These are phyloP conservation scores for Leucoma salicis DNA, from an alignment of 2,888 invertebrate species.

Conservation along the genomic window DNA sequence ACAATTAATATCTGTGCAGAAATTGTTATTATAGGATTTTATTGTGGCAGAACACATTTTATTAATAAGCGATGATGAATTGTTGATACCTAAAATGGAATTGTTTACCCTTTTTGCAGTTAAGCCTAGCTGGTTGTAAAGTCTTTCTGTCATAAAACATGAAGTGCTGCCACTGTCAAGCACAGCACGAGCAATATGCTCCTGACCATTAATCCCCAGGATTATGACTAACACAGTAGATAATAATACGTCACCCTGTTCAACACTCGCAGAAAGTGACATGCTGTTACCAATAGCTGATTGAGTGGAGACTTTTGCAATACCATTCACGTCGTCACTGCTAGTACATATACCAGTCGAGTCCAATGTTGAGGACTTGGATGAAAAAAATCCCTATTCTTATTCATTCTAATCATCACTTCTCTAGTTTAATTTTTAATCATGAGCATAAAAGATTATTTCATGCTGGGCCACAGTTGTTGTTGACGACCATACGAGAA, in stretches of 20 bases:
- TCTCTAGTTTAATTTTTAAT: conserved; percentile 1
- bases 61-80: neutral
- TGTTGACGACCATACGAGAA: too few relatives aligned
- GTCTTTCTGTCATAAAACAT: neutral
- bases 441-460: conserved; percentile 1
- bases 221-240: neutral
- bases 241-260: too few relatives aligned
- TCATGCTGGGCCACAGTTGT: neutral
- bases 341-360: neutral
- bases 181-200: neutral
- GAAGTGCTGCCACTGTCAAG: neutral
- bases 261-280: too few relatives aligned
- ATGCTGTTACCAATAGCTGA: too few relatives aligned
- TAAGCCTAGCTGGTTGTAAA: too few relatives aligned
- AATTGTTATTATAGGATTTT: conserved; percentile 3
- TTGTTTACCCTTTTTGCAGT: neutral
- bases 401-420: neutral
- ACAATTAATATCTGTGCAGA: conserved; percentile 10
- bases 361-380: neutral
- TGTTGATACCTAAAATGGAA: neutral
- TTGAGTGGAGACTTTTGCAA: too few relatives aligned
- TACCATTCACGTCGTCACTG: neutral
- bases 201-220: neutral
- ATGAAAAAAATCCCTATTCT: too few relatives aligned
- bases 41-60: neutral